Base-by-base conservation (phyloP, 2,113 vertebrate genomes). In the Onychostoma macrolepis region DNA sequence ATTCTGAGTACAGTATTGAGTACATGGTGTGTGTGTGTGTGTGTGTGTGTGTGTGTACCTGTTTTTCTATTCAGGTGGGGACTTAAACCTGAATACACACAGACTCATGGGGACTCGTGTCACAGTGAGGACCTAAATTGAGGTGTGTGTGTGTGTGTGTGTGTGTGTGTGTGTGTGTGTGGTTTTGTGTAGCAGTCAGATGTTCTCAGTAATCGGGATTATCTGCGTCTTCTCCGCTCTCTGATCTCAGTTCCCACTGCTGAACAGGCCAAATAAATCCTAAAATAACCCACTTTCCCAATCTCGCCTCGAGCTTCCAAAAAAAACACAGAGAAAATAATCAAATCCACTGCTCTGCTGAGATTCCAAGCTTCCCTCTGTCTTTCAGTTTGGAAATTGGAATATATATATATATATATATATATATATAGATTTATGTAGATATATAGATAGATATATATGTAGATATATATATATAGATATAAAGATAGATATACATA, bases 171-270 rank as follows among this genome's bases (percentile, higher is more conserved):
- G 4, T 50, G 45, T 53, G 28, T 21, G 45, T 6, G 78, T n/a
- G 75, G 0, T 8, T 26, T 17, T 43, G 71, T 30, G 11, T 11
- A n/a, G 8, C 21, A 38, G 30, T 38, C 77, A 38, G 79, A 43
- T 80, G 30, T 80, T 38, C 19, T 58, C 30, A 0, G 11, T 58
- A 43, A 43, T 63, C 33, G 0, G 56, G 56, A 80, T 43, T 63
- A 80, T 63, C 56, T 26, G 33, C 38, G 3, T 80, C 19, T 63
- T 61, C 36, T 63, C 36, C 0, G 24, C 78, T 80, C 53, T 41
- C 36, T 80, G 56, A 80, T 80, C 36, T 63, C 33, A 80, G 78
- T 15, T 80, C 7, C 21, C 56, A 63, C 56, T 80, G 56, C 79
- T 80, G 79, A 43, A 11, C 56, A 63, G 30, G 13, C 36, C 36